Conservation (phyloP, 2,888 invertebrate species). For the Eurois occulta region DNA sequence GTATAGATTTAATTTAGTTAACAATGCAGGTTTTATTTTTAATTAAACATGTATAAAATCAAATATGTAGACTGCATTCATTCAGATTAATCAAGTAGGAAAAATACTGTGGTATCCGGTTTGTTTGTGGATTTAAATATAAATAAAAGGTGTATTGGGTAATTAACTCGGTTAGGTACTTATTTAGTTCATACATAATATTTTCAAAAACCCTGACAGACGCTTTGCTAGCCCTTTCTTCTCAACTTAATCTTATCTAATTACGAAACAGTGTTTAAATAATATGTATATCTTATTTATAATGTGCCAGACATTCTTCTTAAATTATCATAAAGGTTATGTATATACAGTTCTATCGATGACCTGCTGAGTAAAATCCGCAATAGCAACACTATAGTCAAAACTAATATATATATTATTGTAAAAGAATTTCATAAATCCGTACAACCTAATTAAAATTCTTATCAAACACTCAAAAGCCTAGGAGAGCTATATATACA, state of each 20-base stretch:
- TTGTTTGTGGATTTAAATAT: not conserved
- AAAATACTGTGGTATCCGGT: not conserved
- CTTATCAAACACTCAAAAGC: not conserved
- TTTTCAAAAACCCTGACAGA: not conserved
- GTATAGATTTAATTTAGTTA: not conserved
- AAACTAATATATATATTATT: not conserved
- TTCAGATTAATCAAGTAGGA: not conserved
- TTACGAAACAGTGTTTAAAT: too few species aligned
- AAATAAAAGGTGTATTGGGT: not conserved
- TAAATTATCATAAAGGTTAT: not conserved
- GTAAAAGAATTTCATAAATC: not conserved
- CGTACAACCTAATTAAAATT: slow-evolving; percentile 7
- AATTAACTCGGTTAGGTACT: not conserved
- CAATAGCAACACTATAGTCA: not conserved
- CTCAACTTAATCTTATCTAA: not conserved
- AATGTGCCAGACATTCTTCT: not conserved
- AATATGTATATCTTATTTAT: too few species aligned
- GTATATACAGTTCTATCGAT: not conserved
- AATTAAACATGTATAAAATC: not conserved
- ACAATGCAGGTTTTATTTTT: not conserved
- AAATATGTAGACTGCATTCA: not conserved
- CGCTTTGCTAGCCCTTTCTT: not conserved
- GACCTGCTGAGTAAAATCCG: not conserved
- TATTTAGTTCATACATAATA: not conserved
- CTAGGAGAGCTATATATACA: not conserved